Evolutionary conservation across 2,113 vertebrate genomes (phyloP).

Genomic region (Origma solitaria): DNA sequence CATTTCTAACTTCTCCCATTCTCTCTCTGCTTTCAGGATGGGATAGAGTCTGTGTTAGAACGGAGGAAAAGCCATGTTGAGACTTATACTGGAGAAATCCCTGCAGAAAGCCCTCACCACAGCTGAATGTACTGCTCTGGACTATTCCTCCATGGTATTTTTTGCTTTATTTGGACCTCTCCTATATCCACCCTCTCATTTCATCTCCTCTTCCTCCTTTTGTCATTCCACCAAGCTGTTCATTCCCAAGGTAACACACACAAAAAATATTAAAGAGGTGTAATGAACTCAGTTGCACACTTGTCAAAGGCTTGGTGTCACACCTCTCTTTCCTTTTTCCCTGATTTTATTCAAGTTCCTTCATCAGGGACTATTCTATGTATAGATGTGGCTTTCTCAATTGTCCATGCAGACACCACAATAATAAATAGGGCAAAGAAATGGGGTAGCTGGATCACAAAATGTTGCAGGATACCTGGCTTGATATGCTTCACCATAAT

Average conservation of each 20-base stretch:
- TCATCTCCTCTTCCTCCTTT: neutral
- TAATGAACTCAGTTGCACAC: neutral
- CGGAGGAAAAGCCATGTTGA: neutral
- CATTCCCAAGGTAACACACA: neutral
- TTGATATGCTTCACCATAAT: neutral
- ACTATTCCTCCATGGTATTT: neutral
- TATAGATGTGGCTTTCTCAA: neutral
- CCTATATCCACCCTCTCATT: neutral
- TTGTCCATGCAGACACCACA: neutral
- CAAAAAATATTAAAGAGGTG: accelerated
- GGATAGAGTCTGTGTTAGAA: neutral
- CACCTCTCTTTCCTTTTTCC: neutral
- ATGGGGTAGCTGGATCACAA: neutral
- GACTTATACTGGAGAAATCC: neutral
- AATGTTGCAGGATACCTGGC: neutral
- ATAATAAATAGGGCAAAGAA: neutral
- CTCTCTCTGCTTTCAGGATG: neutral
- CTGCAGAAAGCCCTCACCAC: neutral
- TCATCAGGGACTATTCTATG: neutral
- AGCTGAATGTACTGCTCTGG: neutral
- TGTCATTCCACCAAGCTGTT: neutral
- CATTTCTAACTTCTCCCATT: neutral
- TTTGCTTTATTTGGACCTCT: neutral
- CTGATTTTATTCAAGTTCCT: neutral
- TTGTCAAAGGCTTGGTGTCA: neutral